Percentiles rank a stretch among this genome's conserved stretches.
These are phyloP conservation scores for Gavialis gangeticus DNA, from an alignment of 2,113 vertebrate species.

Conservation along the genomic window DNA sequence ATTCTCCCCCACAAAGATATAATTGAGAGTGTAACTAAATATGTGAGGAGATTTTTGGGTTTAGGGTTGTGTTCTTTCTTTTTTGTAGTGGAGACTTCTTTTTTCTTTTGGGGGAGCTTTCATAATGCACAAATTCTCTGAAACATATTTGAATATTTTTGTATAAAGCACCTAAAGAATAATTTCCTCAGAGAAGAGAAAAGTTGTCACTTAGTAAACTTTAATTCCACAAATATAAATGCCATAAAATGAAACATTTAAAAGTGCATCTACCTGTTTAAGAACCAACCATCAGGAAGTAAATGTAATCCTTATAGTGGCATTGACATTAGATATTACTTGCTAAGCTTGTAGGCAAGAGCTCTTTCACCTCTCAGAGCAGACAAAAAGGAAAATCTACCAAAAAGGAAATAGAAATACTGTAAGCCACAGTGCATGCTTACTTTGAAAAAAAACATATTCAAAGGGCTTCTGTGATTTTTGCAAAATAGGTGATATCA, in stretches of 20 bases:
- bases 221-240: too few relatives aligned
- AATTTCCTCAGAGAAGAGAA: too few relatives aligned
- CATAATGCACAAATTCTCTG: not conserved
- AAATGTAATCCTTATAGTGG: not conserved
- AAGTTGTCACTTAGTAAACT: too few relatives aligned
- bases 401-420: not conserved
- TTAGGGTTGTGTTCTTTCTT: not conserved
- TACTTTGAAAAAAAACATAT: not conserved
- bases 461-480: too few relatives aligned
- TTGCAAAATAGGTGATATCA: too few relatives aligned
- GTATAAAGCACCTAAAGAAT: not conserved
- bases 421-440: not conserved
- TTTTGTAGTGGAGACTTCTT: not conserved
- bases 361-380: not conserved
- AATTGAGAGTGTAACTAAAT: not conserved
- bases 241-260: not conserved
- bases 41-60: not conserved
- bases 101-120: not conserved
- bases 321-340: not conserved
- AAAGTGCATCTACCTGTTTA: not conserved
- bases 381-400: not conserved
- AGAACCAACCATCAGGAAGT: not conserved
- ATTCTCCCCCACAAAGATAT: not conserved
- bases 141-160: not conserved
- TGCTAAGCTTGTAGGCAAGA: not conserved